phyloP scores from a whole-genome alignment of 1,140 invertebrate genomes.

The Trachelipus rathkii region DNA sequence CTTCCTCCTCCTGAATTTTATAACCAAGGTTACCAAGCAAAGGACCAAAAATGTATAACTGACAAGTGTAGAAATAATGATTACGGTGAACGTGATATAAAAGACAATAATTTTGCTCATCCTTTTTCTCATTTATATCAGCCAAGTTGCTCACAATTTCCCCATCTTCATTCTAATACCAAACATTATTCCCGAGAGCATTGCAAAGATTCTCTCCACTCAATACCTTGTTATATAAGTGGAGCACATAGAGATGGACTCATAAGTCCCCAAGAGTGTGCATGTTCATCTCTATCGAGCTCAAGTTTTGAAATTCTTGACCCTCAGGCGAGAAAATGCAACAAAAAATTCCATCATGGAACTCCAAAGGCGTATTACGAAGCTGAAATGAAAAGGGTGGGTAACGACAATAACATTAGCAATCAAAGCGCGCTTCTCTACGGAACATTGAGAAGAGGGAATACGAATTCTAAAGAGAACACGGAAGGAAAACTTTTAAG shows the following conservation, averaged over 20 bases:
- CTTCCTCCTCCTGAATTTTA: background rate
- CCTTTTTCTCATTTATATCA: slow-evolving; percentile 4
- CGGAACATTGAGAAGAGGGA: background rate
- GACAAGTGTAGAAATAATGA: background rate
- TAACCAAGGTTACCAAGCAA: background rate
- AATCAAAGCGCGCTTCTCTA: background rate
- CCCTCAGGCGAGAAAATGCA: background rate
- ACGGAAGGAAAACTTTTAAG: background rate
- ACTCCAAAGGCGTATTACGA: background rate
- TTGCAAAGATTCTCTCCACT: background rate
- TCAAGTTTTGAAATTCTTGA: background rate
- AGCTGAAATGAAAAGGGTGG: background rate
- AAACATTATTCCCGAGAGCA: background rate
- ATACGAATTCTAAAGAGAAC: background rate
- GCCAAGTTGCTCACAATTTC: background rate
- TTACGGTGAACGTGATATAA: background rate
- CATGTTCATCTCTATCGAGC: background rate
- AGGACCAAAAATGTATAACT: background rate
- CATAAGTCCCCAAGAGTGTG: background rate
- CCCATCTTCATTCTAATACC: background rate
- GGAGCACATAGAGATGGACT: background rate
- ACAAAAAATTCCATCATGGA: background rate
- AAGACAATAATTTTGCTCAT: background rate
- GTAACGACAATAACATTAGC: background rate
- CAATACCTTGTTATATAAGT: background rate